phyloP scores from a whole-genome alignment of 1,140 invertebrate species.

The Acyrthosiphon pisum region DNA sequence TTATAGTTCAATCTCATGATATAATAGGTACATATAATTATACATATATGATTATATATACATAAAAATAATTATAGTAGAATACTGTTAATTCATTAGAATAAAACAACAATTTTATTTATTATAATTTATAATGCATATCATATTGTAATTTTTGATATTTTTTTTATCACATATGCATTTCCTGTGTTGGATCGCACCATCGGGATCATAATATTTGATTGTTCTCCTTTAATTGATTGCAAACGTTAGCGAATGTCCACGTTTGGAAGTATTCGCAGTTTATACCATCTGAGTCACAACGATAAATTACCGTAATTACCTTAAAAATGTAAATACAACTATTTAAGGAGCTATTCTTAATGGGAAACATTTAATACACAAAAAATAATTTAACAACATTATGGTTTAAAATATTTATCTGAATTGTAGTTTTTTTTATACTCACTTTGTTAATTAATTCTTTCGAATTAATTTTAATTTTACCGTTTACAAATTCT shows the following conservation, averaged over 20 bases:
- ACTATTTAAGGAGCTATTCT: neutral
- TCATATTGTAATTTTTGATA: no score
- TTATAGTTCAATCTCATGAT: no score
- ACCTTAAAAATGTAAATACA: neutral
- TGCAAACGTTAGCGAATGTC: neutral
- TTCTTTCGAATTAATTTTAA: neutral
- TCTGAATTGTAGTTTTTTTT: neutral
- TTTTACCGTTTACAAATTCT: neutral
- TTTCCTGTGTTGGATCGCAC: no score
- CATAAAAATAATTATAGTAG: no score
- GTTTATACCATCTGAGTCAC: slow-evolving; percentile 29
- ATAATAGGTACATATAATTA: no score
- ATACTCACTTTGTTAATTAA: neutral
- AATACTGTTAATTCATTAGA: no score
- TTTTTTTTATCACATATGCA: no score
- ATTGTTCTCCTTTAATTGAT: neutral
- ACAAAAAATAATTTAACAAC: no score
- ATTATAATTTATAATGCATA: no score
- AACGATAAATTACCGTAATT: neutral
- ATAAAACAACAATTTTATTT: no score
- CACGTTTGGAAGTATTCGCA: slow-evolving; percentile 52
- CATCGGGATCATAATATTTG: slow-evolving; percentile 44
- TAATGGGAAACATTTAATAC: neutral
- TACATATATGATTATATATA: no score
- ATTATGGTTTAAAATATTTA: neutral